Evolutionary conservation across 2,797 vertebrate genomes (phyloP).

Genomic region (Ambastaia sidthimunki): DNA sequence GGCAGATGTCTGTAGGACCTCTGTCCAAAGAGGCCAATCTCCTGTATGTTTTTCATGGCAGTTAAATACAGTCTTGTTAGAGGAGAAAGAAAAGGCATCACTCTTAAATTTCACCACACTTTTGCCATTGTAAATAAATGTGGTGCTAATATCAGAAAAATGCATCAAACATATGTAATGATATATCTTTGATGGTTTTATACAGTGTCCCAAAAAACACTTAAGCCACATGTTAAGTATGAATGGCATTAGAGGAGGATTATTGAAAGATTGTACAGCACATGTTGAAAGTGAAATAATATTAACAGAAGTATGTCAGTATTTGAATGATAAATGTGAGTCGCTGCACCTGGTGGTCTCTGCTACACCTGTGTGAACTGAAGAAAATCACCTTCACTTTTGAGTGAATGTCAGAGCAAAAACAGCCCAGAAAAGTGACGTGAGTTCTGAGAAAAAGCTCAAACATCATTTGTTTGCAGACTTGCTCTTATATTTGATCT

Average conservation of each 20-base stretch:
- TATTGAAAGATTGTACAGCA: not conserved
- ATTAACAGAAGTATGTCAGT: not conserved
- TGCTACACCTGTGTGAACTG: too few species aligned
- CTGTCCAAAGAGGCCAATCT: constrained; percentile 64
- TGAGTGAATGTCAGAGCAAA: too few species aligned
- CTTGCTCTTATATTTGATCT: not conserved
- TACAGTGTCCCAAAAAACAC: constrained; percentile 48
- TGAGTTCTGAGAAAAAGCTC: not conserved
- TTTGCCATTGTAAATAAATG: constrained; percentile 71
- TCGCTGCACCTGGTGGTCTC: not conserved
- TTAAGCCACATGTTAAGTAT: not conserved
- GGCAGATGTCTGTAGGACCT: constrained; percentile 76
- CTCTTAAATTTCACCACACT: constrained; percentile 62
- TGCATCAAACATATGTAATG: constrained; percentile 8
- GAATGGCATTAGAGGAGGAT: not conserved
- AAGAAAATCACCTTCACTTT: not conserved
- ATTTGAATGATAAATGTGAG: not conserved
- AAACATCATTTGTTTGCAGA: not conserved
- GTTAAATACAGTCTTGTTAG: constrained; percentile 63
- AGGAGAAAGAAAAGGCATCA: constrained; percentile 62
- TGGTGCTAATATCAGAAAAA: constrained; percentile 3
- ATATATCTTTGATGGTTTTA: constrained; percentile 32
- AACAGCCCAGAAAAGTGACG: not conserved
- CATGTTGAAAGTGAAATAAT: not conserved
- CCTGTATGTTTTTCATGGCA: constrained; percentile 76